These are phyloP conservation scores for Halictus ligatus DNA, from an alignment of 2,888 invertebrate genomes.

Conservation along the genomic window DNA sequence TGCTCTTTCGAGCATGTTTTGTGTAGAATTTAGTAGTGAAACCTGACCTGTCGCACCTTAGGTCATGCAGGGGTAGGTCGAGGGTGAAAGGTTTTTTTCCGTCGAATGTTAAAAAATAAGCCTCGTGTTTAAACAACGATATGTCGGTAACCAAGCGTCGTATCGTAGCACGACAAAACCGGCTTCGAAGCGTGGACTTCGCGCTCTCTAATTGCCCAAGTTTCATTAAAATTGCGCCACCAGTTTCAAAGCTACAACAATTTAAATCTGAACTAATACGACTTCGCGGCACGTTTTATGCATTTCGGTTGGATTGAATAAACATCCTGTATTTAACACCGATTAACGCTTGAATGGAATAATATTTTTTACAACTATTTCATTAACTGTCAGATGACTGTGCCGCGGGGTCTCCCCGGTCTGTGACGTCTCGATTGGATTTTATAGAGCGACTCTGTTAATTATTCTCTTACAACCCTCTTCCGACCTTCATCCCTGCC, in stretches of 20 bases:
- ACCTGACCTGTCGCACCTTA: no score
- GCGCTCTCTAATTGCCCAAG: background rate
- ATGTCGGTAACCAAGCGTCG: background rate
- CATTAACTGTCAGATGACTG: background rate
- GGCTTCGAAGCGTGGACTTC: background rate
- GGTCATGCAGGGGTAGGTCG: no score
- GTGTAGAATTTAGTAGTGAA: no score
- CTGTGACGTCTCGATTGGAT: conserved; percentile 62
- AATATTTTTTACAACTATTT: background rate
- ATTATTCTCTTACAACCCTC: conserved; percentile 66
- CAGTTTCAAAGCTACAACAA: no score
- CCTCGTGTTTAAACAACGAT: background rate
- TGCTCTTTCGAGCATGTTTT: no score
- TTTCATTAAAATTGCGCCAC: no score
- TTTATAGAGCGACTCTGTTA: conserved; percentile 67
- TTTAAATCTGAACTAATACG: no score
- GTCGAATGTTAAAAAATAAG: background rate
- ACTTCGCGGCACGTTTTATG: background rate
- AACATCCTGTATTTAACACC: background rate
- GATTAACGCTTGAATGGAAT: background rate
- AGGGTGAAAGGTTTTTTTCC: no score
- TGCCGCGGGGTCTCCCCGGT: background rate
- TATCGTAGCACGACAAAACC: background rate
- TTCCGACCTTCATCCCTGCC: conserved; percentile 31
- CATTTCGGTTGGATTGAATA: background rate